Evolutionary conservation across 35 echinoderm and acorn worm genomes (phyloP), one percentile per base, ranked within the genome.

Genomic region (Hemicentrotus pulcherrimus): DNA sequence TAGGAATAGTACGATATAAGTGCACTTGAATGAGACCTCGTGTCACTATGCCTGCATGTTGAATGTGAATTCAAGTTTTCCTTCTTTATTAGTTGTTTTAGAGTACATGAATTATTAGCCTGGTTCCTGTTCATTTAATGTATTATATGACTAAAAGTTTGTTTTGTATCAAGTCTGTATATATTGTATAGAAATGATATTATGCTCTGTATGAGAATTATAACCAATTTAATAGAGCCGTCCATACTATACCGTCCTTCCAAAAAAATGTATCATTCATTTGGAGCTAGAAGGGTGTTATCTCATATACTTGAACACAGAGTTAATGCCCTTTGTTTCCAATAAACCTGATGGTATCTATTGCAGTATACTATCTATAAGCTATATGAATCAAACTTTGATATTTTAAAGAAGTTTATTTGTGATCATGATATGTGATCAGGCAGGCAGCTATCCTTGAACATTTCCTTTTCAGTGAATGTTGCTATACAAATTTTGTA

Each of bases 311-410:
- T 41, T 41, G 3, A 41, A 41, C 35, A 41, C 35, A 41, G 35
- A 41, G 35, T 41, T 41, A 41, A 41, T 41, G 35, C 35, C 35
- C 35, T 41, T 41, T 41, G 35, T n/a, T n/a, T n/a, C n/a, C n/a
- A n/a, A n/a, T n/a, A n/a, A n/a, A 41, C 0, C 52, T 9, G 52
- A 59, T 9, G 16, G 16, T 14, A 11, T 59, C 1, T 16, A 14
- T 59, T 59, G 16, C 9, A 59, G 12, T 11, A 59, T 9, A 2
- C 16, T 59, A 11, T 16, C 16, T 16, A 59, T 78, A 28, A 7
- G 65, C 65, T n/a, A 78, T 78, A 78, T 78, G 65, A 78, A 78
- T 78, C 65, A 78, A 78, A 28, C 65, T 78, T 19, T 70, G 61
- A 78, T 78, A 4, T 22, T 78, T 78, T n/a, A 28, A 78, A 3